Base-by-base conservation (phyloP, 2,113 vertebrate genomes). In the Burhinus bistriatus region DNA sequence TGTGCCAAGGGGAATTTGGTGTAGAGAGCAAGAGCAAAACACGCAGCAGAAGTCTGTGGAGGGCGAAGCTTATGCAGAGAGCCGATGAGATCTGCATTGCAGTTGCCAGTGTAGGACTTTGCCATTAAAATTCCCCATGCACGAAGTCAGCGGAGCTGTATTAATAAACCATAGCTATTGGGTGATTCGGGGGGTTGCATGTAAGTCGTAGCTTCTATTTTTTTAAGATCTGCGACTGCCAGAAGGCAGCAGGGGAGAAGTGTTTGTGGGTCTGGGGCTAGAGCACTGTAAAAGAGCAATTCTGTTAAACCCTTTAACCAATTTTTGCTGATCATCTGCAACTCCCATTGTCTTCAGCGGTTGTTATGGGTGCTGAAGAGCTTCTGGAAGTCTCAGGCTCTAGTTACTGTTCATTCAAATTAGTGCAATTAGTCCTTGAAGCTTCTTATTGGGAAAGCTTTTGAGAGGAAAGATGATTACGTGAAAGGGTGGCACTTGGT, bases 391-490 rank as follows among this genome's bases (percentile, higher is more conserved):
- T 70, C 77, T 61, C 23, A 54, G 62, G 36, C 49, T 13, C 15
- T n/a, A 23, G 52, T 76, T 69, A 15, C 13, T 84, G 23, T 30
- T 79, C 19, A 12, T 30, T 66, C 22, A 58, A n/a, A 58, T 52
- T 13, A 61, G 32, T 9, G 27, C 19, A 83, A 15, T 61, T 51
- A 84, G 61, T 36, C n/a, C 77, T 83, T 66, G 71, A 78, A 82
- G 45, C 15, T 91, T 71, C 61, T 72, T 66, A 3, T 22, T 91
- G 81, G 52, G 61, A 89, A 95, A 88, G 68, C 13, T 95, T 79
- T 51, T 34, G 49, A 86, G 61, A 65, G 38, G 40, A n/a, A 23
- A 14, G 38, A 54, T 8, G 87, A 44, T 89, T 44, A 42, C 2
- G 2, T 62, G 78, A 57, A 54, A 82, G 69, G 61, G 29, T 69